Evolutionary conservation across 2,797 vertebrate species (phyloP).

Genomic region (Acomys russatus): DNA sequence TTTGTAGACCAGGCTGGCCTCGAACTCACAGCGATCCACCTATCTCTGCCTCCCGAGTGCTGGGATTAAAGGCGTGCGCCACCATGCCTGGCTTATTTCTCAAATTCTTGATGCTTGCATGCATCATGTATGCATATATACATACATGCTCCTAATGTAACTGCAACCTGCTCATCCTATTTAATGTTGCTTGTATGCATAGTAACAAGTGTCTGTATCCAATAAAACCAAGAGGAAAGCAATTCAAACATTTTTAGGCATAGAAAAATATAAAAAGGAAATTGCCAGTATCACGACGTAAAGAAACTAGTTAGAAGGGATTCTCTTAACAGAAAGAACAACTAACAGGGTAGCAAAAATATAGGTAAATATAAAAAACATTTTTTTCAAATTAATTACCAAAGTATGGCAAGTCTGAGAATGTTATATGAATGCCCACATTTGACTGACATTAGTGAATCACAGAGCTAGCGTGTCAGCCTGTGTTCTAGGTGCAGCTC

Average conservation of each 20-base stretch:
- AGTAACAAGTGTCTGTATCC: not conserved
- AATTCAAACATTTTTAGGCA: slow-evolving; percentile 43
- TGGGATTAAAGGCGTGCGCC: too few relatives aligned
- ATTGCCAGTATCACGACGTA: not conserved
- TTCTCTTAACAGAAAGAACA: slow-evolving; percentile 33
- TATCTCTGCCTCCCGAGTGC: too few relatives aligned
- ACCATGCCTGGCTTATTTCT: too few relatives aligned
- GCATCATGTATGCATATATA: not conserved
- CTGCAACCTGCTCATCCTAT: not conserved
- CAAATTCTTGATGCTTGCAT: not conserved
- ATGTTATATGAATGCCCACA: not conserved
- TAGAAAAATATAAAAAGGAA: slow-evolving; percentile 17
- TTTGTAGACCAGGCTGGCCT: too few relatives aligned
- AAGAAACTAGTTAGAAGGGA: slow-evolving; percentile 22
- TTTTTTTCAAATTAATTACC: slow-evolving; percentile 45
- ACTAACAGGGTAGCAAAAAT: slow-evolving; percentile 37
- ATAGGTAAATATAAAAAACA: not conserved
- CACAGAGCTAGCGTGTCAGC: not conserved
- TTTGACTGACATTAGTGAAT: slow-evolving; percentile 6
- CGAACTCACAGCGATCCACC: too few relatives aligned
- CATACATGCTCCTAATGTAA: not conserved
- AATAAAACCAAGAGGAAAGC: slow-evolving; percentile 30
- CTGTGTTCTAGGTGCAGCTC: slow-evolving; percentile 59
- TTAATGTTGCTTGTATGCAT: not conserved
- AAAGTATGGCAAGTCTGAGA: slow-evolving; percentile 44